phyloP scores from a whole-genome alignment of 2,888 invertebrate species.

The Cephalotes varians region DNA sequence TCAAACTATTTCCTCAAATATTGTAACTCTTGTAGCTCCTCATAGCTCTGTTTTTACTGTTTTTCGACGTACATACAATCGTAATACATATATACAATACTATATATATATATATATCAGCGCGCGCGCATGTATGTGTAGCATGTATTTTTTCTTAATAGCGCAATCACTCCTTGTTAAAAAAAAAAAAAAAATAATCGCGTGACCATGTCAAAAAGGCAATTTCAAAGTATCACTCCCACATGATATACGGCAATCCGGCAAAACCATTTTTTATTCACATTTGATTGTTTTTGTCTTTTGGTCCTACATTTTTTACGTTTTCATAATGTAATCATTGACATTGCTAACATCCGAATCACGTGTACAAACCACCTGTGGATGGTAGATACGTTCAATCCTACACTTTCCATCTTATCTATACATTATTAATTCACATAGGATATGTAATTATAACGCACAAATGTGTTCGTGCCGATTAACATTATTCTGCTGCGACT shows the following conservation, averaged over 20 bases:
- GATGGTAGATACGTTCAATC: slow-evolving; percentile 2
- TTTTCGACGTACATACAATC: not conserved
- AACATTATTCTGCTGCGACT: not conserved
- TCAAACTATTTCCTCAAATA: not conserved
- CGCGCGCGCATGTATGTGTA: not conserved
- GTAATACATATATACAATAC: not conserved
- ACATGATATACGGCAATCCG: not conserved
- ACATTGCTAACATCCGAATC: slow-evolving; percentile 11
- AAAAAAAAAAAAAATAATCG: not conserved
- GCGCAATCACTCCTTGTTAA: slow-evolving; percentile 14
- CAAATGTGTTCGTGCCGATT: not conserved
- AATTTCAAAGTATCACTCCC: not conserved
- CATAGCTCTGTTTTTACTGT: not conserved
- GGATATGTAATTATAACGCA: not conserved
- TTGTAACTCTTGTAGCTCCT: not conserved
- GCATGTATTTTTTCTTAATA: slow-evolving; percentile 11
- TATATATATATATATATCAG: not conserved
- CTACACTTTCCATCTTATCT: slow-evolving; percentile 2
- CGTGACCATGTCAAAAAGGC: slow-evolving; percentile 1
- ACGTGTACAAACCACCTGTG: slow-evolving; percentile 40
- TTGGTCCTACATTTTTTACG: not conserved
- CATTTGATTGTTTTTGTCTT: not conserved
- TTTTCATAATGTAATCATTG: not conserved
- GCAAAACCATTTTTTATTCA: not conserved
- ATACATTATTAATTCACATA: not conserved